Percentiles rank a stretch among this genome's conserved stretches.
Evolutionary conservation across 2,113 vertebrate species (phyloP).

Genomic region (Micromys minutus): DNA sequence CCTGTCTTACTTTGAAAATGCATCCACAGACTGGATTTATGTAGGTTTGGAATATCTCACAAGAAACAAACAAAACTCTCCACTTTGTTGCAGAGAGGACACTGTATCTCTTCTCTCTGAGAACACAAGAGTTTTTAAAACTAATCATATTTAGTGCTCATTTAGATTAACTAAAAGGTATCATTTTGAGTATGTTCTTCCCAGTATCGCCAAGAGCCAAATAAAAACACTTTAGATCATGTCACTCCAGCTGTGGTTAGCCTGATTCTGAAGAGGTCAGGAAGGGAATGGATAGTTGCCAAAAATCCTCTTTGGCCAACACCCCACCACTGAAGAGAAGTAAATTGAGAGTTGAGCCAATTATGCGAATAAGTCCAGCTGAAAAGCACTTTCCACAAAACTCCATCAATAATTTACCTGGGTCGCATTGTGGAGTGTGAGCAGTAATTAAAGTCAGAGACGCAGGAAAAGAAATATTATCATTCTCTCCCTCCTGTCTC

Average conservation of each 20-base stretch:
- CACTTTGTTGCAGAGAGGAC: not conserved
- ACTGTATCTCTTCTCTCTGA: not conserved
- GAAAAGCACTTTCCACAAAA: slow-evolving; percentile 65
- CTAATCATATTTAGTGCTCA: not conserved
- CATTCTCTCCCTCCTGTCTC: not conserved
- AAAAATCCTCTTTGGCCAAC: slow-evolving; percentile 73
- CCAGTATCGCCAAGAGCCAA: not conserved
- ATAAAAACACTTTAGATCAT: slow-evolving; percentile 64
- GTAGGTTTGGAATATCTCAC: not conserved
- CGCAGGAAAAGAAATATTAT: not conserved
- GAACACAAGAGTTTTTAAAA: slow-evolving; percentile 3
- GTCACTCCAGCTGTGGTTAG: slow-evolving; percentile 54
- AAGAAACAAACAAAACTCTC: not conserved
- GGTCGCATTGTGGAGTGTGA: slow-evolving; percentile 31
- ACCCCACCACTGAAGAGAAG: slow-evolving; percentile 46
- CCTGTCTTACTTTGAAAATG: slow-evolving; percentile 3
- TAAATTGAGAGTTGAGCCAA: slow-evolving; percentile 75
- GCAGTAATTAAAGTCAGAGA: slow-evolving; percentile 45
- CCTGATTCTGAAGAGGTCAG: slow-evolving; percentile 68
- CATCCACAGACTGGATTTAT: not conserved
- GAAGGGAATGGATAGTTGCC: slow-evolving; percentile 68
- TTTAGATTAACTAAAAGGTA: slow-evolving; percentile 12
- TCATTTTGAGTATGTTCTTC: not conserved
- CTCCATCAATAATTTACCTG: slow-evolving; percentile 73
- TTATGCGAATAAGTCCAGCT: slow-evolving; percentile 63